These are phyloP conservation scores for Monodelphis domestica DNA, from an alignment of 2,797 vertebrate species.

Conservation along the genomic window DNA sequence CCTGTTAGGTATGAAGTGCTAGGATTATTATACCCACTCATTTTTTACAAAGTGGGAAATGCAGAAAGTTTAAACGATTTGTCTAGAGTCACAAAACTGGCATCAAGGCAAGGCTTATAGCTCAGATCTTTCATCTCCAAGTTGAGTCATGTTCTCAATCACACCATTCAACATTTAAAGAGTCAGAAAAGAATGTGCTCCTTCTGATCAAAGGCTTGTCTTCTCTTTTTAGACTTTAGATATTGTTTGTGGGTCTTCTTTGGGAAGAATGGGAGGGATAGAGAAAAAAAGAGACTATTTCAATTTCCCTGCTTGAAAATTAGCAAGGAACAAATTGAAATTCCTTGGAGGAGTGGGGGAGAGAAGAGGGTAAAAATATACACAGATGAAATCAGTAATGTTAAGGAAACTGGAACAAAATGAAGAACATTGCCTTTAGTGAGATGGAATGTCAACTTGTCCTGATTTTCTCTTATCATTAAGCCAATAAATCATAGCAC, in stretches of 20 bases:
- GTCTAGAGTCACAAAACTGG: neutral
- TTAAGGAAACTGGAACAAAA: neutral
- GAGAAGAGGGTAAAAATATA: neutral
- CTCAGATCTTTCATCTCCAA: neutral
- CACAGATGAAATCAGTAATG: neutral
- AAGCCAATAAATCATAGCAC: slow-evolving; percentile 8
- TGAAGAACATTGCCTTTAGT: neutral
- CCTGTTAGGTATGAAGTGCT: neutral
- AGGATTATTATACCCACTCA: neutral
- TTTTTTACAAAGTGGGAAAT: neutral
- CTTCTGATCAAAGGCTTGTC: neutral
- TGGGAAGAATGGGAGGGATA: neutral
- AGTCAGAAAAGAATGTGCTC: neutral
- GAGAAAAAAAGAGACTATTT: neutral
- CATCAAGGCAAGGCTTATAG: neutral
- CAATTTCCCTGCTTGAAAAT: neutral
- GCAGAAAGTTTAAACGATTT: neutral
- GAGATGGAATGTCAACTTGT: neutral
- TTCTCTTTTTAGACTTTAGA: neutral
- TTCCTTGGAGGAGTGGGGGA: neutral
- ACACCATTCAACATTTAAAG: neutral
- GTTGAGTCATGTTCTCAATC: neutral
- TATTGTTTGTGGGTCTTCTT: neutral
- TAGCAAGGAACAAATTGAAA: neutral
- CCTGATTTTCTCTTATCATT: slow-evolving; percentile 16